Percentiles rank a stretch among this genome's conserved stretches.
Evolutionary conservation across 2,888 invertebrate genomes (phyloP).

Genomic region (Catocala nupta): DNA sequence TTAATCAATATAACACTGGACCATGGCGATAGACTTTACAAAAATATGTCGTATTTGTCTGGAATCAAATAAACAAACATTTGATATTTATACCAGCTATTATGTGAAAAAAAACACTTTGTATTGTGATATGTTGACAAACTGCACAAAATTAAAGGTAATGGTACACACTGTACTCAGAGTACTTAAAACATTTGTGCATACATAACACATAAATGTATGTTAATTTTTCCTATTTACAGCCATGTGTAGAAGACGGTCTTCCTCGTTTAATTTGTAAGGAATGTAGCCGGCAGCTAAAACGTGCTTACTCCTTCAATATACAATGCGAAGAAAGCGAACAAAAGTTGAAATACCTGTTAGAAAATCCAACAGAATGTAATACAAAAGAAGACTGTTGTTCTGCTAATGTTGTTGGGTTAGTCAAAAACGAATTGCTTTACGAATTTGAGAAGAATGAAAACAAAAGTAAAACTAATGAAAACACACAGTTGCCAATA

Average conservation of each 20-base stretch:
- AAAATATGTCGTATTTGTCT: conserved; percentile 79
- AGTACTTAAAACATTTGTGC: background rate
- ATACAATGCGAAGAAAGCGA: conserved; percentile 75
- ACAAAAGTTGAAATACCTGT: conserved; percentile 58
- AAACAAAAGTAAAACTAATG: conserved; percentile 17
- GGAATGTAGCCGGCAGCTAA: conserved; percentile 74
- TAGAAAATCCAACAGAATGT: conserved; percentile 42
- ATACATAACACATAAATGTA: background rate
- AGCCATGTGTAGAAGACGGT: conserved; percentile 73
- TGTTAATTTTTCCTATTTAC: conserved; percentile 31
- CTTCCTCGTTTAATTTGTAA: conserved; percentile 78
- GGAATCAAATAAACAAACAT: conserved; percentile 64
- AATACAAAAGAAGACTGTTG: conserved; percentile 19
- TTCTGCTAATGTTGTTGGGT: conserved; percentile 4
- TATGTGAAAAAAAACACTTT: conserved; percentile 70
- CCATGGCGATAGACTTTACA: conserved; percentile 66
- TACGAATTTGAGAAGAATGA: conserved; percentile 31
- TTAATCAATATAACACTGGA: conserved; percentile 6
- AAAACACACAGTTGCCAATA: conserved; percentile 21
- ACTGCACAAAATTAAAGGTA: conserved; percentile 78
- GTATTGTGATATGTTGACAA: conserved; percentile 74
- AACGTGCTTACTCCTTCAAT: conserved; percentile 73
- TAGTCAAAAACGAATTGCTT: conserved; percentile 40
- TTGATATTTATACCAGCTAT: conserved; percentile 75
- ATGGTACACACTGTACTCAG: background rate